Conservation (phyloP, 2,113 vertebrate species). For the Prunella fulvescens region DNA sequence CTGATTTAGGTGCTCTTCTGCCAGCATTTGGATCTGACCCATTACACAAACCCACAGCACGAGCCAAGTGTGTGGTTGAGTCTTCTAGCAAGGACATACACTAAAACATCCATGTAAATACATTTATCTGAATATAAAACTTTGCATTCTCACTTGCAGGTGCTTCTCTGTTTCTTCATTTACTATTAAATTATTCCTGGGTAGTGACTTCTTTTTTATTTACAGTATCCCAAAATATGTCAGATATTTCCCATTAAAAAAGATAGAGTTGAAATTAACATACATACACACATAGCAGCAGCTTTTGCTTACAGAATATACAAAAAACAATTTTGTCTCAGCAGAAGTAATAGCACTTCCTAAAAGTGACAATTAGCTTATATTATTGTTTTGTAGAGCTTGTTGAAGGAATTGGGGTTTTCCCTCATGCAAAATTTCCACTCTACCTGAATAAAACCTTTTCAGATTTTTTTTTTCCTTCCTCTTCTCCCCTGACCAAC, state of each 20-base stretch:
- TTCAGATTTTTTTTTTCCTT: neutral
- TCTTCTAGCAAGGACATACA: neutral
- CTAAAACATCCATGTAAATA: neutral
- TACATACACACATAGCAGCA: neutral
- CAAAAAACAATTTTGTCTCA: neutral
- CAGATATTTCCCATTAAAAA: neutral
- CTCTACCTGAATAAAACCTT: neutral
- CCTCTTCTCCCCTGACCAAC: neutral
- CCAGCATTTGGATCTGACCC: neutral
- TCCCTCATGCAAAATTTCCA: neutral
- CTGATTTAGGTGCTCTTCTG: neutral
- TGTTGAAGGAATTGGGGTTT: neutral
- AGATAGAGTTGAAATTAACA: neutral
- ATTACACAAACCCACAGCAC: neutral
- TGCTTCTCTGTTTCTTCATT: neutral
- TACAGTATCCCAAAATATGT: neutral
- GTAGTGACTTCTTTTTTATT: neutral
- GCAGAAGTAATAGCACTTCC: neutral
- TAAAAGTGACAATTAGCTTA: neutral
- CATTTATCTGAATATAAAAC: neutral
- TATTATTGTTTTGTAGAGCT: neutral
- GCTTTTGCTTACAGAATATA: neutral
- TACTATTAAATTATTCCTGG: neutral
- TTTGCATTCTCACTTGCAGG: neutral
- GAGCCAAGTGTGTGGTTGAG: neutral